A percentile compares a stretch with the other conserved stretches of the same genome.
Evolutionary conservation across 2,888 invertebrate species (phyloP).

Genomic region (Argyra leucocephala): DNA sequence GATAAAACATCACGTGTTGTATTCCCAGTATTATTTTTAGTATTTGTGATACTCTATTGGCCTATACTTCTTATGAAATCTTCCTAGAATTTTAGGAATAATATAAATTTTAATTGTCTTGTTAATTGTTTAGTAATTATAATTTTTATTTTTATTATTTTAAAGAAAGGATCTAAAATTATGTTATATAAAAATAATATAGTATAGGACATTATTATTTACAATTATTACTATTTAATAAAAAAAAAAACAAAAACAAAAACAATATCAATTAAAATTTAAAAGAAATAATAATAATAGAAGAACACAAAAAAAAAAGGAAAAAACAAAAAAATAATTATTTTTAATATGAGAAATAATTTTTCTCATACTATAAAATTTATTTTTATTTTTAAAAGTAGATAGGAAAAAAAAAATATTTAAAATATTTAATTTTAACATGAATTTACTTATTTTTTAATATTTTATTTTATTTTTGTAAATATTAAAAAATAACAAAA

Average conservation of each 20-base stretch:
- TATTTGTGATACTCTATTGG: constrained; percentile 71
- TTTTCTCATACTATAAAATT: too few relatives aligned
- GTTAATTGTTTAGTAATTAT: neutral
- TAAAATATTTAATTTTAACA: too few relatives aligned
- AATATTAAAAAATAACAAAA: too few relatives aligned
- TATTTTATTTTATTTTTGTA: too few relatives aligned
- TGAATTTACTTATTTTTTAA: too few relatives aligned
- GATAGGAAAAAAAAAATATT: too few relatives aligned
- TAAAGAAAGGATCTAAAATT: neutral
- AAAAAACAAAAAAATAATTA: too few relatives aligned
- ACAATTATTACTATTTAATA: neutral
- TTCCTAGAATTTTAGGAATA: constrained; percentile 41
- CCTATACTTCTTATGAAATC: constrained; percentile 63
- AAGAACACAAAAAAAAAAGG: too few relatives aligned
- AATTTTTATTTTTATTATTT: neutral
- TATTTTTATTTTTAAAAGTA: too few relatives aligned
- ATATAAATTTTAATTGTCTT: neutral
- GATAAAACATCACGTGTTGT: constrained; percentile 66
- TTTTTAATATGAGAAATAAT: too few relatives aligned
- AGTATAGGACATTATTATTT: neutral
- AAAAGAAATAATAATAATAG: too few relatives aligned
- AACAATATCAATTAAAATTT: too few relatives aligned
- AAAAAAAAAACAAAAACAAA: neutral
- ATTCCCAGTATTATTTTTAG: constrained; percentile 67
- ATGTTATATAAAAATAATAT: neutral